A percentile compares a stretch with the other conserved stretches of the same genome.
phyloP scores from a whole-genome alignment of 2,888 invertebrate species.

The Gisinianus flammeolus region DNA sequence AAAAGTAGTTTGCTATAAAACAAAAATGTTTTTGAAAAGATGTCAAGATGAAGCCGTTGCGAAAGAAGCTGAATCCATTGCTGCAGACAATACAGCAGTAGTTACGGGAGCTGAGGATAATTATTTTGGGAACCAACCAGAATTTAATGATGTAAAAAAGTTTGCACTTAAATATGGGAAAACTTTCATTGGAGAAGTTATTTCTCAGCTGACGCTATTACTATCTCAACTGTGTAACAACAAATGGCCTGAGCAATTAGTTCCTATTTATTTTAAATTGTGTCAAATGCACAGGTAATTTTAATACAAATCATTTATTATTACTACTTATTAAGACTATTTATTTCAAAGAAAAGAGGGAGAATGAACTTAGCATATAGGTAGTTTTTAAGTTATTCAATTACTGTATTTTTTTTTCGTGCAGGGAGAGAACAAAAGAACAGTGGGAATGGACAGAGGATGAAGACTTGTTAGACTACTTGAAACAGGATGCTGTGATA shows the following conservation, averaged over 20 bases:
- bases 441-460: constrained; percentile 24
- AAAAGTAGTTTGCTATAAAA: neutral
- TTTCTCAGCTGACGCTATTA: constrained; percentile 68
- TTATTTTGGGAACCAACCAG: constrained; percentile 73
- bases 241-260: constrained; percentile 71
- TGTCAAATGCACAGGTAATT: constrained; percentile 64
- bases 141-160: constrained; percentile 70
- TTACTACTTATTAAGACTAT: too few relatives aligned
- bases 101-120: constrained; percentile 57
- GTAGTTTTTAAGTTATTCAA: neutral
- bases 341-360: too few relatives aligned
- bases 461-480: neutral
- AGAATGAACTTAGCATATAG: too few relatives aligned
- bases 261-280: constrained; percentile 68
- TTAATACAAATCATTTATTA: constrained; percentile 59
- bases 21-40: neutral
- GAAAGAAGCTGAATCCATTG: constrained; percentile 52
- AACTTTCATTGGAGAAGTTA: constrained; percentile 66
- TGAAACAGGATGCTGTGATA: constrained; percentile 24
- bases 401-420: neutral
- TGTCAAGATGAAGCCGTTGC: constrained; percentile 18
- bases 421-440: constrained; percentile 7
- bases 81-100: constrained; percentile 59
- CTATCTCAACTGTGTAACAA: constrained; percentile 69
- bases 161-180: constrained; percentile 66